Conservation (phyloP, 2,888 invertebrate genomes). For the Hyles lineata region DNA sequence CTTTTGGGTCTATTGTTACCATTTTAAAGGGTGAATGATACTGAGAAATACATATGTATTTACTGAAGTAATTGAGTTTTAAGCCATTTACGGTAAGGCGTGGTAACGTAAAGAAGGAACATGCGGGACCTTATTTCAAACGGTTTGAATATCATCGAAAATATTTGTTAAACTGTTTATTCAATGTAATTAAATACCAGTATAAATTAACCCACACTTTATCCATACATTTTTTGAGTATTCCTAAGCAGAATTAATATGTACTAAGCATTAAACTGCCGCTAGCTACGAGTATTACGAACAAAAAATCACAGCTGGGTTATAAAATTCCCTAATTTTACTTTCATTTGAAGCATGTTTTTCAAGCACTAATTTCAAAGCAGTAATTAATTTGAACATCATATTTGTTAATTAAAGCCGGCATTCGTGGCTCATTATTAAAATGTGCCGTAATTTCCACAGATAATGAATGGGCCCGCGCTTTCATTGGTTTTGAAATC, state of each 20-base stretch:
- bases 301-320: neutral
- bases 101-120: too few species aligned
- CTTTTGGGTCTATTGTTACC: neutral
- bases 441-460: conserved; percentile 5
- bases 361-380: neutral
- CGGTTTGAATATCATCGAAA: too few species aligned
- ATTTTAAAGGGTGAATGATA: neutral
- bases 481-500: neutral
- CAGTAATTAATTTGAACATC: conserved; percentile 7
- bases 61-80: too few species aligned
- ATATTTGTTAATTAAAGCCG: conserved; percentile 5
- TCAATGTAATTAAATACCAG: too few species aligned
- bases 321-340: neutral
- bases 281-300: neutral
- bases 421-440: neutral
- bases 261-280: too few species aligned
- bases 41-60: too few species aligned
- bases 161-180: too few species aligned
- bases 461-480: neutral
- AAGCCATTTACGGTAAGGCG: too few species aligned
- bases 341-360: neutral
- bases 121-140: too few species aligned
- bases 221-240: too few species aligned
- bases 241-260: too few species aligned
- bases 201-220: too few species aligned